Percentiles rank a stretch among this genome's conserved stretches.
Evolutionary conservation across 2,113 vertebrate species (phyloP).

Genomic region (Phylloscopus whistleri): DNA sequence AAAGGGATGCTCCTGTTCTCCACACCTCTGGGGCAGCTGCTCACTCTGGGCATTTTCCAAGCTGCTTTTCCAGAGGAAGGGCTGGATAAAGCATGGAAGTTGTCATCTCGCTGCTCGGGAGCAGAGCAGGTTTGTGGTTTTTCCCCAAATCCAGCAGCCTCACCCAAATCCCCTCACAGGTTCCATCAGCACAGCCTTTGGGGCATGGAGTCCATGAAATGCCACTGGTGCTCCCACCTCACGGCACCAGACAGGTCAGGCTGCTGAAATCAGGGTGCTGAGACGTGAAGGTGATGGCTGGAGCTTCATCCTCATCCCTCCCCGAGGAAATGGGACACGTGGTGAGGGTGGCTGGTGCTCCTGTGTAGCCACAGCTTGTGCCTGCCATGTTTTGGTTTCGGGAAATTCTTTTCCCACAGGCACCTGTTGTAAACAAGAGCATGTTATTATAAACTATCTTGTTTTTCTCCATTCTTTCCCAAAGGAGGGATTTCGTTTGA

Average conservation of each 20-base stretch:
- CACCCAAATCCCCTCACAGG: fast-evolving
- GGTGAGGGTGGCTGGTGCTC: fast-evolving
- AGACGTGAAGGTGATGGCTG: not conserved
- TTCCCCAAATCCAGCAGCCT: not conserved
- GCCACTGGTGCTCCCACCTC: not conserved
- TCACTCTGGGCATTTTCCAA: not conserved
- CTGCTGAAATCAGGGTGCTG: not conserved
- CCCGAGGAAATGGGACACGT: fast-evolving
- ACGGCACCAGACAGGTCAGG: fast-evolving
- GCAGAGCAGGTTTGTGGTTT: not conserved
- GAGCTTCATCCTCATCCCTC: not conserved
- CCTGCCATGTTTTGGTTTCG: too few relatives aligned
- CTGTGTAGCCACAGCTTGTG: too few relatives aligned
- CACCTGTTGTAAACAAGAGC: too few relatives aligned
- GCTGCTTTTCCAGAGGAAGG: not conserved
- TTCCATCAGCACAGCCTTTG: not conserved
- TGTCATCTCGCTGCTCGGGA: fast-evolving
- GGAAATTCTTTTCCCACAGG: too few relatives aligned
- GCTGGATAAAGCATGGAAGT: not conserved
- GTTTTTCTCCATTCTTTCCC: too few relatives aligned
- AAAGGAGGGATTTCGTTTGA: too few relatives aligned
- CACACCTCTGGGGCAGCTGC: not conserved
- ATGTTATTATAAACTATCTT: too few relatives aligned
- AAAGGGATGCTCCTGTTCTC: not conserved
- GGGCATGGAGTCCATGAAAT: fast-evolving